Evolutionary conservation across 1,140 invertebrate species (phyloP).

Genomic region (Macrobrachium rosenbergii): DNA sequence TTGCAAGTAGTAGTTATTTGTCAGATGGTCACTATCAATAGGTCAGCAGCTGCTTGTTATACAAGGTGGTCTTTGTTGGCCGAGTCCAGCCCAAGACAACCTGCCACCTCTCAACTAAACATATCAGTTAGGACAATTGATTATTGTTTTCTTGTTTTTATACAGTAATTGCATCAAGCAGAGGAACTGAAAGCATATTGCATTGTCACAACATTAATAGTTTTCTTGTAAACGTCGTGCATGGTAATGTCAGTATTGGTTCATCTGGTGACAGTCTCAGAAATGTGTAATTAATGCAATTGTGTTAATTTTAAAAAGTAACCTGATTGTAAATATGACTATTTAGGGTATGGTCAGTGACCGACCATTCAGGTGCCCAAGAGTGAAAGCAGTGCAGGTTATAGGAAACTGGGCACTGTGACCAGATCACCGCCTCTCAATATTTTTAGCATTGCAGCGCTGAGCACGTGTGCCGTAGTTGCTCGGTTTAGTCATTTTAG

Average conservation of each 20-base stretch:
- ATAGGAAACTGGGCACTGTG: conserved; percentile 41
- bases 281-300: conserved; percentile 12
- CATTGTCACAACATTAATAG: conserved; percentile 44
- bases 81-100: conserved; percentile 35
- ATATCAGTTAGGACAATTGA: conserved; percentile 64
- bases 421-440: conserved; percentile 52
- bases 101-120: conserved; percentile 59
- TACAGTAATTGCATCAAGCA: conserved; percentile 52
- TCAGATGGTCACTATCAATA: conserved; percentile 48
- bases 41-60: conserved; percentile 51
- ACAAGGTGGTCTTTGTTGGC: conserved; percentile 41
- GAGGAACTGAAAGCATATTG: conserved; percentile 45
- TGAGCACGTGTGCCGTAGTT: conserved; percentile 47
- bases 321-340: conserved; percentile 33
- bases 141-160: conserved; percentile 56
- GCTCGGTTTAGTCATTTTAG: conserved; percentile 55
- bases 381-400: conserved; percentile 5
- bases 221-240: conserved; percentile 45
- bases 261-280: conserved; percentile 53
- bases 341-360: conserved; percentile 36
- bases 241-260: conserved; percentile 43
- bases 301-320: conserved; percentile 19
- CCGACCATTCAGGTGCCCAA: conserved; percentile 27
- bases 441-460: conserved; percentile 38
- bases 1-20: conserved; percentile 18